These are phyloP conservation scores for Philhelius pedissequus DNA, from an alignment of 2,888 invertebrate species.

Conservation along the genomic window DNA sequence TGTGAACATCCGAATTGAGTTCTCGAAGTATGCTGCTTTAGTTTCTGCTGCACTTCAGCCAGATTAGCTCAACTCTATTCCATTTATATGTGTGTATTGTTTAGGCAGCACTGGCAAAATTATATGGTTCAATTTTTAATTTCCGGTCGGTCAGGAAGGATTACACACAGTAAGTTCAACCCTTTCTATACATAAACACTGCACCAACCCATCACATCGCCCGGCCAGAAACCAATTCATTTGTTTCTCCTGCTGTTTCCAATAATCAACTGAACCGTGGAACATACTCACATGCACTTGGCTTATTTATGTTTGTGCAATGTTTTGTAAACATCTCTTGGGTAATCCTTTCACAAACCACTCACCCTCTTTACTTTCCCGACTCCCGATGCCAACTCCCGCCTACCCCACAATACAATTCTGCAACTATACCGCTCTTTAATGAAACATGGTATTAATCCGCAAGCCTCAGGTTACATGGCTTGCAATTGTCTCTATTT, in stretches of 20 bases:
- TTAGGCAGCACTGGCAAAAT: not conserved
- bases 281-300: conserved; percentile 47
- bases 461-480: conserved; percentile 52
- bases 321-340: conserved; percentile 66
- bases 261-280: conserved; percentile 61
- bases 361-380: too few species aligned
- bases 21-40: not conserved
- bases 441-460: conserved; percentile 47
- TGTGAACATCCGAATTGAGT: conserved; percentile 1
- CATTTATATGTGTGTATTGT: not conserved
- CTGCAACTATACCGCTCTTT: not conserved
- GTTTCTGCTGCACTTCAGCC: conserved; percentile 18
- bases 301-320: conserved; percentile 64
- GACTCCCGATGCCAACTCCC: too few species aligned
- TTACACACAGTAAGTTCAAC: conserved; percentile 9
- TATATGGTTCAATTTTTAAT: conserved; percentile 62
- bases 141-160: conserved; percentile 54
- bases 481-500: conserved; percentile 52
- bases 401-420: not conserved
- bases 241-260: conserved; percentile 57
- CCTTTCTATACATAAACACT: not conserved
- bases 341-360: conserved; percentile 55
- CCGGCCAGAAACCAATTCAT: conserved; percentile 47
- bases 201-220: not conserved
- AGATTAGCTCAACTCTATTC: conserved; percentile 33